Evolutionary conservation across 2,888 invertebrate genomes (phyloP), one percentile per base, ranked within the genome.

Genomic region (Leptinotarsa rubiginosa): DNA sequence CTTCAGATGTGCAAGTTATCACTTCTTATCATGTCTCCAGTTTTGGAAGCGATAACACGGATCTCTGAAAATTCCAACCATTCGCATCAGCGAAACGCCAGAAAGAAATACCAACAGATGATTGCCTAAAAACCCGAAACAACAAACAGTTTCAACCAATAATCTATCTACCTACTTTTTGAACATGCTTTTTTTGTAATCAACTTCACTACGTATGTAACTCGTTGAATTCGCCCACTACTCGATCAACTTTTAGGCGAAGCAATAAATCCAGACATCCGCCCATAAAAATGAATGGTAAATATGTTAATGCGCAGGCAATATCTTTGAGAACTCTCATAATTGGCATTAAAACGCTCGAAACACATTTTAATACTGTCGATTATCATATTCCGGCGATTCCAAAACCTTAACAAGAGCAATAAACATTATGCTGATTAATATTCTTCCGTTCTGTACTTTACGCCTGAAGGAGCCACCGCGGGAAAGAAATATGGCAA

Each of bases 401-500:
- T 62, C 10, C 62, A 31, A 7, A 25, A 62, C 15, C 41, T 31
- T 41, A 62, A 62, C 31, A 62, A 62, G 62, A 62, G 16, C 10
- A 62, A 25, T 62, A 41, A 31, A 25, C 62, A n/a, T 62, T 31
- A 62, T 16, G 16, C n/a, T 62, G 62, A 62, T 56, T 56, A 56
- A 56, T 56, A 56, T 15, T 56, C 22, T 22, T 56, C 52, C 52
- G 52, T 52, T 52, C 52, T 13, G 18, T 18, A 52, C 52, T 52
- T 52, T 18, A 18, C 59, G 59, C 59, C 59, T 41, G 41, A 41
- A 20, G 56, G 13, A 56, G 56, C 18, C n/a, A 62, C 62, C n/a
- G n/a, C 76, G 16, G 41, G 10, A 12, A 41, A 41, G 62, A 62
- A 62, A 62, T 62, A 62, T 31, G 79, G 77, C 79, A 78, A 78